phyloP scores from a whole-genome alignment of 2,888 invertebrate genomes.

The Brenthis daphne region DNA sequence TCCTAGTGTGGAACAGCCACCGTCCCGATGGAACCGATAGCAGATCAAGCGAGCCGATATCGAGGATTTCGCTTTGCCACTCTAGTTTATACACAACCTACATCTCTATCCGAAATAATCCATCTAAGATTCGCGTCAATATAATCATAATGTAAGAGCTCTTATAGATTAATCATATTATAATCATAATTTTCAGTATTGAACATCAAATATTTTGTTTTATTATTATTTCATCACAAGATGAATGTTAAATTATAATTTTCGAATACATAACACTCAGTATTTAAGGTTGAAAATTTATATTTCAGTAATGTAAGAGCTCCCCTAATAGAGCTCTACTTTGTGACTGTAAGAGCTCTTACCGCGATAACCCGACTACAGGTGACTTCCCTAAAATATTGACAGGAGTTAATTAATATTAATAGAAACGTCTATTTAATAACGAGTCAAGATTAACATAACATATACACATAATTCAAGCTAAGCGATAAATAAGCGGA shows the following conservation, averaged over 20 bases:
- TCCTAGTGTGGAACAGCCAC: conserved; percentile 75
- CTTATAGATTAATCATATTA: too few species aligned
- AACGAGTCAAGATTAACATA: conserved; percentile 58
- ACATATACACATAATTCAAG: conserved; percentile 71
- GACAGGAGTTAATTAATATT: conserved; percentile 48
- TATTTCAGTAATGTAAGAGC: background rate
- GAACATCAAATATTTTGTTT: too few species aligned
- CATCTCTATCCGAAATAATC: conserved; percentile 20
- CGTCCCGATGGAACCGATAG: conserved; percentile 72
- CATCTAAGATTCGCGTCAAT: conserved; percentile 16
- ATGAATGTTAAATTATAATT: background rate
- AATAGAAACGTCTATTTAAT: conserved; percentile 62
- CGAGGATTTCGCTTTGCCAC: conserved; percentile 53
- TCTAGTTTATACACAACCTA: conserved; percentile 10
- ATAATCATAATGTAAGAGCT: background rate
- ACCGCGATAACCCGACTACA: background rate
- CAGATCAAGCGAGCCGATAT: conserved; percentile 71
- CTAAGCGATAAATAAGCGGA: conserved; percentile 76
- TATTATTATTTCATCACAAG: too few species aligned
- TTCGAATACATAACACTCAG: background rate
- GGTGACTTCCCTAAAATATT: conserved; percentile 32
- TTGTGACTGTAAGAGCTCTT: background rate
- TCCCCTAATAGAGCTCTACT: background rate
- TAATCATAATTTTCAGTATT: too few species aligned
- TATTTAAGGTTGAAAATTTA: background rate